These are phyloP conservation scores for Aphaenogaster ashmeadi DNA, from an alignment of 1,140 invertebrate species.

Conservation along the genomic window DNA sequence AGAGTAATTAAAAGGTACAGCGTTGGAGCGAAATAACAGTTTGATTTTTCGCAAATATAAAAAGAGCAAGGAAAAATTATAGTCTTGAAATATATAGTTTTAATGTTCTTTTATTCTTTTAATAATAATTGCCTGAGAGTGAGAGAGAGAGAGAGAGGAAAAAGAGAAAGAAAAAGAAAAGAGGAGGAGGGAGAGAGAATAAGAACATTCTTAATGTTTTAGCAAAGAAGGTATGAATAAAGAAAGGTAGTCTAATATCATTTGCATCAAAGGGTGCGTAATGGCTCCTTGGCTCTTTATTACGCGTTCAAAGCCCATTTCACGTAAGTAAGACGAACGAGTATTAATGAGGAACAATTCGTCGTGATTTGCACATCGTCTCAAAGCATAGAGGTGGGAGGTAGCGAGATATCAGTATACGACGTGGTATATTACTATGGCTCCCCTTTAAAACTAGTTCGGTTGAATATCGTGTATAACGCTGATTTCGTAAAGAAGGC, in stretches of 20 bases:
- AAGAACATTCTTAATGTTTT: slow-evolving; percentile 35
- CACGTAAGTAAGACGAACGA: slow-evolving; percentile 71
- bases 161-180: slow-evolving; percentile 14
- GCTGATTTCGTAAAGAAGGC: neutral
- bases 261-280: slow-evolving; percentile 61
- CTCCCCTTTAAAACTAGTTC: slow-evolving; percentile 33
- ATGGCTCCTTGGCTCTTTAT: slow-evolving; percentile 58
- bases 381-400: neutral
- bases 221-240: neutral
- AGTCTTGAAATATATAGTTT: neutral
- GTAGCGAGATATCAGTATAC: slow-evolving; percentile 24
- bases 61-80: neutral
- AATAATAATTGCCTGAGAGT: neutral
- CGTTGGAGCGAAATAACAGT: neutral
- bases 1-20: slow-evolving; percentile 28
- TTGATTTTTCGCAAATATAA: neutral
- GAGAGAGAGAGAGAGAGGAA: neutral
- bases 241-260: slow-evolving; percentile 52
- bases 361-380: slow-evolving; percentile 67
- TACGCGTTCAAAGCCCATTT: slow-evolving; percentile 58
- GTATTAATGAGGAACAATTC: slow-evolving; percentile 76
- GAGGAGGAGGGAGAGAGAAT: neutral
- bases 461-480: neutral
- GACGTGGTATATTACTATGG: neutral
- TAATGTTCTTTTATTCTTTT: neutral